Conservation (phyloP, 2,888 invertebrate species). For the Piscicola geometra region DNA sequence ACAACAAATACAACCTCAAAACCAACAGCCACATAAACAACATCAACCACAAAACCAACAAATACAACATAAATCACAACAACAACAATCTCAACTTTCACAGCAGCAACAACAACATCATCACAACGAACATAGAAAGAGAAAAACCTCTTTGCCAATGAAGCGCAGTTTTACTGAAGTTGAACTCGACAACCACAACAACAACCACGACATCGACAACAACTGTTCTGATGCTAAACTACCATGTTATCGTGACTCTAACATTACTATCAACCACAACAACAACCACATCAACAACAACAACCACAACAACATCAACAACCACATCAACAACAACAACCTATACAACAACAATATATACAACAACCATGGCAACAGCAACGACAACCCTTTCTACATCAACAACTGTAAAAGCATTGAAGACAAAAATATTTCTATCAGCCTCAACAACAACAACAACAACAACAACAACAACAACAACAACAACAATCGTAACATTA, state of each 20-base stretch:
- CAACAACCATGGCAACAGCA: conserved; percentile 2
- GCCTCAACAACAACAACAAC: conserved; percentile 9
- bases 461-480: conserved; percentile 17
- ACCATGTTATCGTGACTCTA: neutral
- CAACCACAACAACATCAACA: neutral
- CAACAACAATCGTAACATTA: conserved; percentile 3
- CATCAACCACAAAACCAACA: neutral
- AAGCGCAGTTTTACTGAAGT: neutral
- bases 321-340: neutral
- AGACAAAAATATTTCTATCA: neutral
- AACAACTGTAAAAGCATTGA: neutral
- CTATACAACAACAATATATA: neutral
- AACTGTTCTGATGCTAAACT: neutral
- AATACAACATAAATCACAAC: neutral
- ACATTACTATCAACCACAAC: too few species aligned
- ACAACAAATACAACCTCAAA: neutral
- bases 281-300: neutral
- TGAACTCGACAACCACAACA: neutral
- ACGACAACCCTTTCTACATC: neutral
- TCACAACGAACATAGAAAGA: conserved; percentile 14
- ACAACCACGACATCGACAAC: neutral
- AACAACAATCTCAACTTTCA: neutral
- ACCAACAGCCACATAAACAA: neutral
- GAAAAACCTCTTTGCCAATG: conserved; percentile 6
- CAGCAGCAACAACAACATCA: neutral